phyloP scores from a whole-genome alignment of 2,888 invertebrate genomes.

The Lycaena phlaeas region DNA sequence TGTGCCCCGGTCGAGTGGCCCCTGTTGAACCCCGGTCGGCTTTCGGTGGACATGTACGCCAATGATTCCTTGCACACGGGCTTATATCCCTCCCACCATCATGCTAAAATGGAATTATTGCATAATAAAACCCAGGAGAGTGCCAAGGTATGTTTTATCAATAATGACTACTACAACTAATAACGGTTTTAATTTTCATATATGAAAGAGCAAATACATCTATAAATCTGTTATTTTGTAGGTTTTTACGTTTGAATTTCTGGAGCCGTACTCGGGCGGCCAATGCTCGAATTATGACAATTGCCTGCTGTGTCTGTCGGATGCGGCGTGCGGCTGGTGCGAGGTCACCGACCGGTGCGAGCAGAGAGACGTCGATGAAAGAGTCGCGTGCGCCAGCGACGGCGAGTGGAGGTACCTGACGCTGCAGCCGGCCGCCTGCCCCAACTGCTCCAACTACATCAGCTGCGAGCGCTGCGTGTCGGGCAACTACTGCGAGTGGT shows the following conservation, averaged over 20 bases:
- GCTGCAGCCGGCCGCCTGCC: constrained; percentile 85
- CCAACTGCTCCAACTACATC: constrained; percentile 91
- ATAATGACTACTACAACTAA: too few relatives aligned
- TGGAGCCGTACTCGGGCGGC: constrained; percentile 90
- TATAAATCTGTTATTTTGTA: constrained; percentile 27
- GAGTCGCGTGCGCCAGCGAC: constrained; percentile 66
- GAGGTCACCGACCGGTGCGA: constrained; percentile 82
- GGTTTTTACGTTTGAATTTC: constrained; percentile 89
- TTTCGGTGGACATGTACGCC: constrained; percentile 79
- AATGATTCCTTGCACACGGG: constrained; percentile 73
- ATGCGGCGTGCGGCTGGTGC: constrained; percentile 95
- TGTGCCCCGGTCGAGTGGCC: constrained; percentile 81
- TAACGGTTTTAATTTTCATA: too few relatives aligned
- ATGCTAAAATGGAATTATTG: constrained; percentile 87
- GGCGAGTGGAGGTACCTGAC: constrained; percentile 86
- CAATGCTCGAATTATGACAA: constrained; percentile 84
- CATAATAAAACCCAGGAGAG: constrained; percentile 82
- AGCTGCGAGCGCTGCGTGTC: constrained; percentile 89
- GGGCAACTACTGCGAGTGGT: constrained; percentile 91
- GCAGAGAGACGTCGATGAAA: constrained; percentile 78
- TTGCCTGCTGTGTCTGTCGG: constrained; percentile 89
- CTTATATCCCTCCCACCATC: constrained; percentile 76
- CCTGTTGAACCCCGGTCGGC: constrained; percentile 74
- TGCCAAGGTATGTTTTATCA: constrained; percentile 82
- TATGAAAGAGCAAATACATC: too few relatives aligned